Percentiles rank a stretch among this genome's conserved stretches.
Conservation (phyloP, 2,113 vertebrate species). For the Labeo rohita region DNA sequence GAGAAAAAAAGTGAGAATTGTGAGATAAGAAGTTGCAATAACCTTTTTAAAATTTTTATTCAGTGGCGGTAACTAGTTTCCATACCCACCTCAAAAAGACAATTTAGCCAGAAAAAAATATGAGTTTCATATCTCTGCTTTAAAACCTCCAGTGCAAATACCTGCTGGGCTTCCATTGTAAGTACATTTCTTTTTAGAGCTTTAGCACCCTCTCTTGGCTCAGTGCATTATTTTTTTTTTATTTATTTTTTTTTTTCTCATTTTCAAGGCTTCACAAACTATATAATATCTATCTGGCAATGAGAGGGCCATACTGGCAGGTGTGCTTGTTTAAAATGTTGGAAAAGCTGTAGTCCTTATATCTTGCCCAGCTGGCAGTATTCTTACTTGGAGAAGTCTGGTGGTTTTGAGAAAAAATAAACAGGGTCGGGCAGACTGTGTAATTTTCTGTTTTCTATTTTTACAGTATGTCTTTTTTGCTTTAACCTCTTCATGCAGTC, state of each 20-base stretch:
- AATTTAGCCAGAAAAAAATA: neutral
- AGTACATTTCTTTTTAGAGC: neutral
- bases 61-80: too few relatives aligned
- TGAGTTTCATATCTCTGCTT: neutral
- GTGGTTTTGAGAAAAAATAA: constrained; percentile 58
- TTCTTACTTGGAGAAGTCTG: constrained; percentile 53
- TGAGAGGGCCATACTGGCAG: constrained; percentile 15
- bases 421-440: constrained; percentile 60
- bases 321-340: constrained; percentile 59
- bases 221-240: neutral
- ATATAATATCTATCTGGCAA: constrained; percentile 37
- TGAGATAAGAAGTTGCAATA: too few relatives aligned
- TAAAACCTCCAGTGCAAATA: neutral
- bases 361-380: constrained; percentile 40
- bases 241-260: neutral
- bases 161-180: neutral
- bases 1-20: too few relatives aligned
- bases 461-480: constrained; percentile 47
- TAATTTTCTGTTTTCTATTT: constrained; percentile 63
- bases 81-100: too few relatives aligned
- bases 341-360: constrained; percentile 57
- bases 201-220: constrained; percentile 22
- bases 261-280: constrained; percentile 16
- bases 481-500: constrained; percentile 39
- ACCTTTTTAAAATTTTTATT: too few relatives aligned